These are phyloP conservation scores for Amniataba percoides DNA, from an alignment of 2,797 vertebrate species.

Conservation along the genomic window DNA sequence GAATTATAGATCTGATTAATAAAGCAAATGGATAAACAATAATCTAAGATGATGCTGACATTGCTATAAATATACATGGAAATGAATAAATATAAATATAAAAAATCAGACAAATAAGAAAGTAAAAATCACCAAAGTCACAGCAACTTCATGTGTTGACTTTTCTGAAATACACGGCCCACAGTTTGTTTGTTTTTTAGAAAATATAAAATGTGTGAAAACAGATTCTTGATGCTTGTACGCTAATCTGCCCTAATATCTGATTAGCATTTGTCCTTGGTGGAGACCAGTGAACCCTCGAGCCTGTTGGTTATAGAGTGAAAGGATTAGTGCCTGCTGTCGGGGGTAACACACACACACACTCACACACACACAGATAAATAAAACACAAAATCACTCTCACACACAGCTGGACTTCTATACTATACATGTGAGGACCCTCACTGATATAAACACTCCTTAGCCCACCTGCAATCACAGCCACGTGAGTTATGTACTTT, in stretches of 20 bases:
- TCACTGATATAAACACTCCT: neutral
- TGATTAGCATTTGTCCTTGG: constrained; percentile 56
- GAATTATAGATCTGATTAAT: too few relatives aligned
- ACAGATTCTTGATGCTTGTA: neutral
- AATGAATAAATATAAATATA: neutral
- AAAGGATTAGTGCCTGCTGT: constrained; percentile 7
- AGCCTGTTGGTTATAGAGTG: constrained; percentile 27
- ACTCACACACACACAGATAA: neutral
- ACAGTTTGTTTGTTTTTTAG: neutral
- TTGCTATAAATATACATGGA: neutral
- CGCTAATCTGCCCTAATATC: constrained; percentile 46
- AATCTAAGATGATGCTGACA: too few relatives aligned
- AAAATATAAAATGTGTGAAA: constrained; percentile 14
- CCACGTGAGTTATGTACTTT: neutral
- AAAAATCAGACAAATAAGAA: neutral
- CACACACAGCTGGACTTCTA: neutral
- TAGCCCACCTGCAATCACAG: neutral
- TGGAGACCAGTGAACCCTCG: constrained; percentile 31
- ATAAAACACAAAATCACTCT: neutral
- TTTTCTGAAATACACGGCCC: neutral
- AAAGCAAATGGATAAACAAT: too few relatives aligned
- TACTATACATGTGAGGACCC: neutral
- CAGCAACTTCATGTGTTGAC: neutral
- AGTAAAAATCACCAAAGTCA: neutral
- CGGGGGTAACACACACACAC: constrained; percentile 6